Percentiles rank a stretch among this genome's conserved stretches.
Evolutionary conservation across 2,888 invertebrate species (phyloP).

Genomic region (Cephus pulcher): DNA sequence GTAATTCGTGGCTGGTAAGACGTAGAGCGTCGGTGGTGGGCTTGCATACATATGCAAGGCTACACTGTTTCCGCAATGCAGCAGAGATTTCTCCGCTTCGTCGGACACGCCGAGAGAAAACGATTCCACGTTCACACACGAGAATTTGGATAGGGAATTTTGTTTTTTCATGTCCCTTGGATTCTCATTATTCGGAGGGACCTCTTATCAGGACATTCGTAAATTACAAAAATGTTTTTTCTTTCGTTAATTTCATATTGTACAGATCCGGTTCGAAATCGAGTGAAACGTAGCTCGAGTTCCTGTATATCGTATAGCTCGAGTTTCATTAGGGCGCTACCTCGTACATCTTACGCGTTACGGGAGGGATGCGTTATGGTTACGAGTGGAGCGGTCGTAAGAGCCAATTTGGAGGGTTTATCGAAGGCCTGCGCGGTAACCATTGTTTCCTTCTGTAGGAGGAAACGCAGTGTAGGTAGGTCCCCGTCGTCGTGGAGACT

Average conservation of each 20-base stretch:
- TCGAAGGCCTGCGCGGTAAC: constrained; percentile 15
- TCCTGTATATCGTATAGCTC: not conserved
- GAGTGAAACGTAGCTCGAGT: not conserved
- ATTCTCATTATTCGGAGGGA: not conserved
- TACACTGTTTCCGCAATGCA: constrained; percentile 18
- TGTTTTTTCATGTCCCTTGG: not conserved
- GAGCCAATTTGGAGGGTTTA: constrained; percentile 31
- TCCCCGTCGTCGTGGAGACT: not conserved
- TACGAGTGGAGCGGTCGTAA: constrained; percentile 33
- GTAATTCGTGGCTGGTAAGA: constrained; percentile 54
- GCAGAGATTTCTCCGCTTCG: constrained; percentile 5
- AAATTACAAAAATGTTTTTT: not conserved
- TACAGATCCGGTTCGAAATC: not conserved
- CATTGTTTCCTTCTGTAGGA: not conserved
- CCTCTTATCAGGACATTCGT: not conserved
- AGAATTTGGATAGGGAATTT: not conserved
- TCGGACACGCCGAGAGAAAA: not conserved
- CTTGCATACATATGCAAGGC: constrained; percentile 28
- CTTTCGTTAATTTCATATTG: not conserved
- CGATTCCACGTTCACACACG: not conserved
- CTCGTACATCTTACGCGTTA: constrained; percentile 1
- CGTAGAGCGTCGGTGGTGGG: constrained; percentile 31
- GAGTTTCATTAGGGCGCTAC: not conserved
- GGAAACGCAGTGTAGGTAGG: not conserved
- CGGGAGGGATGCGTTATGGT: constrained; percentile 36